A percentile compares a stretch with the other conserved stretches of the same genome.
These are phyloP conservation scores for Epicampocera succincta DNA, from an alignment of 2,888 invertebrate species.

Conservation along the genomic window DNA sequence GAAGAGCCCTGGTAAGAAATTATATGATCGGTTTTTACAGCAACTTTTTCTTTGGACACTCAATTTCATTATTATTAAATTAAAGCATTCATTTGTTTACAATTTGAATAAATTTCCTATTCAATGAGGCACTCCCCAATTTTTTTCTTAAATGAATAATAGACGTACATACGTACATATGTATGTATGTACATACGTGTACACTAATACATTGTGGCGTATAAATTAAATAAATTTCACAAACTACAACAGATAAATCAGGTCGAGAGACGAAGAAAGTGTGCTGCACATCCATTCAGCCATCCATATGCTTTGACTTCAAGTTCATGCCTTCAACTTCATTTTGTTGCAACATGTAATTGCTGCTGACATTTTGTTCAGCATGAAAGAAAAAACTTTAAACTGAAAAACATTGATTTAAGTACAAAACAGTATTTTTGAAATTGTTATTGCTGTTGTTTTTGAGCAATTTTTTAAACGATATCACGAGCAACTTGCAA, in stretches of 20 bases:
- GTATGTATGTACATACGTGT: too few species aligned
- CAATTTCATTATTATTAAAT: conserved; percentile 2
- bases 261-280: conserved; percentile 16
- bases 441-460: conserved; percentile 25
- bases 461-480: conserved; percentile 33
- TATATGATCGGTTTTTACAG: background rate
- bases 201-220: background rate
- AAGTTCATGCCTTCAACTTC: conserved; percentile 61
- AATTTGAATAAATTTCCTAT: conserved; percentile 31
- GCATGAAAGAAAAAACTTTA: background rate
- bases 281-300: background rate
- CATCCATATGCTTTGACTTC: conserved; percentile 48
- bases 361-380: conserved; percentile 52
- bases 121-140: conserved; percentile 27
- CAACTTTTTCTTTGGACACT: background rate
- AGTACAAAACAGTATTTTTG: conserved; percentile 21
- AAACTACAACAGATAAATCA: conserved; percentile 25
- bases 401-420: conserved; percentile 24
- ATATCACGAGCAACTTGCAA: conserved; percentile 28
- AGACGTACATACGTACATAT: too few species aligned
- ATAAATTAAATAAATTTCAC: conserved; percentile 17
- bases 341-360: conserved; percentile 50
- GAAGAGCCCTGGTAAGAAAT: background rate
- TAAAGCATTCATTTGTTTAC: background rate
- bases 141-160: conserved; percentile 7